phyloP scores from a whole-genome alignment of 2,888 invertebrate genomes.

The Phasia obesa region DNA sequence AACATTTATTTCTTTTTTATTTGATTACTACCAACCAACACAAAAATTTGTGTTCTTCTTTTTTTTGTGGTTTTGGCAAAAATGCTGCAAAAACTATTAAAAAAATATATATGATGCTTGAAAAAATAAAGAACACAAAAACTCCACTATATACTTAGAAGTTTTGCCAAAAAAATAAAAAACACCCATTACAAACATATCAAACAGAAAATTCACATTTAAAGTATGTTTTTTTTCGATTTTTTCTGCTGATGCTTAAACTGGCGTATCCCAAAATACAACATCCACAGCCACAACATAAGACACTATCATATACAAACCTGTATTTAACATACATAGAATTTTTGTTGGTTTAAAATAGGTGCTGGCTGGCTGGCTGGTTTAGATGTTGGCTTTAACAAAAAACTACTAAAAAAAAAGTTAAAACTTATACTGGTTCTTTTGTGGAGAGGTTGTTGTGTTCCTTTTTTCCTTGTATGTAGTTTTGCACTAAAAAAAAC shows the following conservation, averaged over 20 bases:
- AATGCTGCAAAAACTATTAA: constrained; percentile 39
- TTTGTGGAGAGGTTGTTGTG: constrained; percentile 54
- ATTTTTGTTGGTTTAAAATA: constrained; percentile 57
- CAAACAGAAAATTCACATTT: constrained; percentile 50
- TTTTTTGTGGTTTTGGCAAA: constrained; percentile 32
- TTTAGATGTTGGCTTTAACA: constrained; percentile 44
- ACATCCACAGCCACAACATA: constrained; percentile 35
- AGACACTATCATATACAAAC: constrained; percentile 54
- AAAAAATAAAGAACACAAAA: constrained; percentile 18
- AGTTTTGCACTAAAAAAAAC: constrained; percentile 20
- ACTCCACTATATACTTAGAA: constrained; percentile 46
- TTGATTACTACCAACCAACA: constrained; percentile 44
- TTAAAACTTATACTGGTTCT: constrained; percentile 65
- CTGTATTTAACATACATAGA: constrained; percentile 66
- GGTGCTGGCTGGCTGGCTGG: constrained; percentile 55
- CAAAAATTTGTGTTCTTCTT: constrained; percentile 34
- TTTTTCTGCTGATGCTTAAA: constrained; percentile 31
- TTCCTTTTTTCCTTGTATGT: constrained; percentile 38
- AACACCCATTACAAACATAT: constrained; percentile 40
- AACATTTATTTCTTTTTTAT: constrained; percentile 35
- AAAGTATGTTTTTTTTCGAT: constrained; percentile 26
- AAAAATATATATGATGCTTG: constrained; percentile 51
- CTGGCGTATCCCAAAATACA: constrained; percentile 57
- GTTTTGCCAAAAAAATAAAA: constrained; percentile 22
- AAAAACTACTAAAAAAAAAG: constrained; percentile 10